A percentile compares a stretch with the other conserved stretches of the same genome.
Evolutionary conservation across 2,797 vertebrate species (phyloP).

Genomic region (Gymnothorax reevesii): DNA sequence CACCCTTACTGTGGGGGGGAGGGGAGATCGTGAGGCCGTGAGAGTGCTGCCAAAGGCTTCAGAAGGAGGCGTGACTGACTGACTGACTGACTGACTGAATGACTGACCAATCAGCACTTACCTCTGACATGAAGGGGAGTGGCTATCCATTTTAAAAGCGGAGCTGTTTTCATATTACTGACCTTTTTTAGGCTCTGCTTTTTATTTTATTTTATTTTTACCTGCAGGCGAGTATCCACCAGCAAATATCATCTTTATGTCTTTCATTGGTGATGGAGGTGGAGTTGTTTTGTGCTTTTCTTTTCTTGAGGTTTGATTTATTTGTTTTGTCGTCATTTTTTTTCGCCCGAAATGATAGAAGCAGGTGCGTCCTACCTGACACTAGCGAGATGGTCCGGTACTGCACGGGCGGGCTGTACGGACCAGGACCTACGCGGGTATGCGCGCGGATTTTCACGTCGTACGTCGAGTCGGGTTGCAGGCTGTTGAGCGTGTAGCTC

Average conservation of each 20-base stretch:
- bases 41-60: constrained; percentile 64
- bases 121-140: constrained; percentile 61
- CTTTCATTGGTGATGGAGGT: constrained; percentile 11
- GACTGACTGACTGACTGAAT: neutral
- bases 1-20: constrained; percentile 55
- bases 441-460: constrained; percentile 97
- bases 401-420: constrained; percentile 94
- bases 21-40: constrained; percentile 61
- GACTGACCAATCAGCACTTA: constrained; percentile 69
- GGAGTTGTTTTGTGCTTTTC: constrained; percentile 45
- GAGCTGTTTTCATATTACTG: constrained; percentile 79
- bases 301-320: constrained; percentile 55
- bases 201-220: constrained; percentile 17
- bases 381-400: constrained; percentile 93
- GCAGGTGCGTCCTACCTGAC: constrained; percentile 92
- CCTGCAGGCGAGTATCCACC: constrained; percentile 69
- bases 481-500: constrained; percentile 87
- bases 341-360: constrained; percentile 66
- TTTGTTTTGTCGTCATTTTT: constrained; percentile 38
- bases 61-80: constrained; percentile 64
- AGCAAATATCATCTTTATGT: constrained; percentile 51
- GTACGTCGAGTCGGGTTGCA: constrained; percentile 92
- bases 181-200: constrained; percentile 54
- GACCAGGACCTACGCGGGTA: constrained; percentile 97
- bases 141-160: constrained; percentile 65